A percentile compares a stretch with the other conserved stretches of the same genome.
Conservation (phyloP, 1,140 invertebrate species). For the Drosophila equinoxialis region DNA sequence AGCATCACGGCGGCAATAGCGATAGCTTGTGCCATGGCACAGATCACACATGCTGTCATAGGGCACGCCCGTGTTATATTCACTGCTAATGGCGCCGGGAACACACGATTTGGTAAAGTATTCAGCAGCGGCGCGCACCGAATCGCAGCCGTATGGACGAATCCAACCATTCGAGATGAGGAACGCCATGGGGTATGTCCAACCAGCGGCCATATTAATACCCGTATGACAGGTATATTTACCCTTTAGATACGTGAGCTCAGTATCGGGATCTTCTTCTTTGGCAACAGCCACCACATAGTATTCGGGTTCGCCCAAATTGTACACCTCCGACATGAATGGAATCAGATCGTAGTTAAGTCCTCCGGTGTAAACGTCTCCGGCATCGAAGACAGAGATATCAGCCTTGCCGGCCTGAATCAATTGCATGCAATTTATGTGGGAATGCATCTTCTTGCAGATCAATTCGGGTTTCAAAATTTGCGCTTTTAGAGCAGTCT, state of each 20-base stretch:
- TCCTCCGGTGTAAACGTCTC: conserved; percentile 96
- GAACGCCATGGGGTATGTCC: conserved; percentile 97
- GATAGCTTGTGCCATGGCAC: conserved; percentile 93
- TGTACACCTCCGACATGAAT: conserved; percentile 95
- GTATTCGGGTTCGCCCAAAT: conserved; percentile 92
- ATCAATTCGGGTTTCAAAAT: conserved; percentile 93
- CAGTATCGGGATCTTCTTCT: conserved; percentile 92
- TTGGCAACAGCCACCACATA: conserved; percentile 97
- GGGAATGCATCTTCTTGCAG: conserved; percentile 93
- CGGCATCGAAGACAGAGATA: conserved; percentile 94
- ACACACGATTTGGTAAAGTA: conserved; percentile 96
- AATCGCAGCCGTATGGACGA: conserved; percentile 94
- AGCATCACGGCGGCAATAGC: conserved; percentile 92
- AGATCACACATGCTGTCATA: conserved; percentile 96
- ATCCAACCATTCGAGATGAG: conserved; percentile 97
- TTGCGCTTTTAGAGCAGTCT: conserved; percentile 93
- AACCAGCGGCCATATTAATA: conserved; percentile 95
- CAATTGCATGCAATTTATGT: conserved; percentile 95
- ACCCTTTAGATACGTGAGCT: conserved; percentile 94
- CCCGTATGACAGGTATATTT: conserved; percentile 96
- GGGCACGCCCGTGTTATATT: conserved; percentile 91
- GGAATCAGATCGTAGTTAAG: conserved; percentile 91
- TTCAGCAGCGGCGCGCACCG: conserved; percentile 93
- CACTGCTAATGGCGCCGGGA: conserved; percentile 93
- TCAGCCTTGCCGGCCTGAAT: conserved; percentile 92